phyloP scores from a whole-genome alignment of 2,888 invertebrate genomes.

The Teleiodes luculella region DNA sequence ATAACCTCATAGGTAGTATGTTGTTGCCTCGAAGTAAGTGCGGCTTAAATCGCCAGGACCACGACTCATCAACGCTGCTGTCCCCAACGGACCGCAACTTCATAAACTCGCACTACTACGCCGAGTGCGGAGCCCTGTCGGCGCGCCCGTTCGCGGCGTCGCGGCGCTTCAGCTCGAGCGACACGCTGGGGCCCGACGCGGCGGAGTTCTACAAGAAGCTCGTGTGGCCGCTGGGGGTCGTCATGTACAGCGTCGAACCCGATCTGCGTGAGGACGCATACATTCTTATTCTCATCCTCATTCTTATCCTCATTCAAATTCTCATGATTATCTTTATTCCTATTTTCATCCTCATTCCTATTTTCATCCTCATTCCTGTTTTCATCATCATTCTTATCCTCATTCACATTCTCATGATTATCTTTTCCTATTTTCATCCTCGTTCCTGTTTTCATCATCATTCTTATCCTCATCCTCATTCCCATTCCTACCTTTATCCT shows the following conservation, averaged over 20 bases:
- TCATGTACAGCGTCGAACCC: slow-evolving; percentile 44
- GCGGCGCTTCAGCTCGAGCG: neutral
- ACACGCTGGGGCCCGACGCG: slow-evolving; percentile 29
- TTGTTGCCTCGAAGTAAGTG: too few species aligned
- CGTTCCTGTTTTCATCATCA: too few species aligned
- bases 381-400: too few species aligned
- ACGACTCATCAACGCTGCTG: slow-evolving; percentile 27
- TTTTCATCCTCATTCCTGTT: too few species aligned
- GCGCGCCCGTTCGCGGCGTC: slow-evolving; percentile 12
- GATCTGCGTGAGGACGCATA: slow-evolving; percentile 39
- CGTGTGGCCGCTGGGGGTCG: slow-evolving; percentile 55
- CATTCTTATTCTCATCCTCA: too few species aligned
- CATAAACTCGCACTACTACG: slow-evolving; percentile 52
- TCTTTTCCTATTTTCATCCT: too few species aligned
- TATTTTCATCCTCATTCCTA: too few species aligned
- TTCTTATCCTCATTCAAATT: neutral
- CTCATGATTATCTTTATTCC: too few species aligned
- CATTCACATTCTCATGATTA: too few species aligned
- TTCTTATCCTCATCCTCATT: too few species aligned
- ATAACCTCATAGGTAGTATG: too few species aligned
- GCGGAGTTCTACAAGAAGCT: slow-evolving; percentile 39
- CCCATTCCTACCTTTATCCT: too few species aligned
- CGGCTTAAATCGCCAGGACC: slow-evolving; percentile 26
- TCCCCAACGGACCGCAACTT: slow-evolving; percentile 45
- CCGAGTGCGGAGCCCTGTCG: slow-evolving; percentile 41